Evolutionary conservation across 2,113 vertebrate species (phyloP), one percentile per base, ranked within the genome.

Genomic region (Formicarius rufipectus): DNA sequence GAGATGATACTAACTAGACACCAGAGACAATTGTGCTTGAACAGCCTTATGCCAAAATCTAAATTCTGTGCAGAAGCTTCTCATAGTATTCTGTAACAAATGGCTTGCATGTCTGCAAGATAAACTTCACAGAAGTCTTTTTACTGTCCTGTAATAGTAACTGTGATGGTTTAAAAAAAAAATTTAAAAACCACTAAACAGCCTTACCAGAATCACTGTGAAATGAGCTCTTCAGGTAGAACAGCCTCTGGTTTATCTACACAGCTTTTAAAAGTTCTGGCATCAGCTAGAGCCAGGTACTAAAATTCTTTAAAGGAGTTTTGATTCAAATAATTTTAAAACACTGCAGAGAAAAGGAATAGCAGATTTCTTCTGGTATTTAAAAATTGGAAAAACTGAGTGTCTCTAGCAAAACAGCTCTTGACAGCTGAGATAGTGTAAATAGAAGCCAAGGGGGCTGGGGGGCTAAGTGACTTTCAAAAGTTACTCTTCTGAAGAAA

Each of bases 1-100:
- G 8, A 17, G 40, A 11, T 14, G 3, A 0, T 24, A 7, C 2
- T 20, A 3, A 7, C 2, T 20, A 3, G 9, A 14, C 35, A 45
- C 8, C 5, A 19, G 69, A 49, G 33, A 28, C 18, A 24, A 3
- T 13, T 50, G 31, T 53, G 20, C 35, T 7, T 23, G 19, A 87
- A 7, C 14, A 72, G 12, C 37, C 37, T 60, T n/a, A 18, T 14
- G 63, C 37, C 25, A 20, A 7, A 14, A 12, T 45, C 16, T n/a
- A 30, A 55, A 11, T 42, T 59, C 52, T 28, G 4, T 8, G n/a
- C 14, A n/a, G 55, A 83, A 53, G 14, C 28, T 30, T 59, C 37
- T 64, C 5, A 5, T 25, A 22, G 22, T 33, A 53, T 18, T 53
- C 52, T 53, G 17, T 64, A 56, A 52, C 30, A 37, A 18, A 7